Base-by-base conservation (phyloP, 2,797 vertebrate species). In the Sebastes nivosus region DNA sequence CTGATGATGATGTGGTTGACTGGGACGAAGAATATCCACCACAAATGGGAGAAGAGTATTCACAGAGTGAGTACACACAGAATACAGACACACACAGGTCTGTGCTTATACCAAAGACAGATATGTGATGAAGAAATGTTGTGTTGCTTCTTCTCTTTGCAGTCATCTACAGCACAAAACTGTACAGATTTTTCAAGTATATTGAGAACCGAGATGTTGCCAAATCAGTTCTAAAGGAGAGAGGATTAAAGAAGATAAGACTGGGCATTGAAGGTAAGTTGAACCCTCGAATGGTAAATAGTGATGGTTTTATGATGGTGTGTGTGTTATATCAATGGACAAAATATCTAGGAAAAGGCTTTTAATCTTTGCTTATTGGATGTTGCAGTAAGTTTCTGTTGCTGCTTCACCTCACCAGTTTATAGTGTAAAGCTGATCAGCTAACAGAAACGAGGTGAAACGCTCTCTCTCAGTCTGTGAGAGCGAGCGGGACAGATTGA, bases 91-190 rank as follows among this genome's bases (percentile, higher is more conserved):
- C 24, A 18, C 34, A 29, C 12, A 32, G 5, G 34, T 60, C n/a
- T 64, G 2, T 24, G 4, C 22, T n/a, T 42, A 32, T 36, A 63
- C 14, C 0, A 29, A 52, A 9, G 32, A 77, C 1, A n/a, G 14
- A 42, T 24, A 2, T 59, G 20, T 67, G 3, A 22, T 25, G 46
- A 20, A 57, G 7, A 58, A 46, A 27, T 58, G 2, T 42, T 70
- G 7, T 59, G n/a, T 82, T 63, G 61, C 27, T 84, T 84, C 71
- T 87, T 89, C 70, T 92, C 61, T 83, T 91, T 90, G 27, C 92
- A 99, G 99, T 99, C 92, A 99, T 99, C 93, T 99, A 99, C 97
- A 99, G 98, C 94, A 99, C 99, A 22, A 99, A 99, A 95, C 95
- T 99, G 82, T 99, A 99, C 88, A 95, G 99, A 89, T 99, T 99